phyloP scores from a whole-genome alignment of 2,888 invertebrate genomes.

The Caenorhabditis plicata region DNA sequence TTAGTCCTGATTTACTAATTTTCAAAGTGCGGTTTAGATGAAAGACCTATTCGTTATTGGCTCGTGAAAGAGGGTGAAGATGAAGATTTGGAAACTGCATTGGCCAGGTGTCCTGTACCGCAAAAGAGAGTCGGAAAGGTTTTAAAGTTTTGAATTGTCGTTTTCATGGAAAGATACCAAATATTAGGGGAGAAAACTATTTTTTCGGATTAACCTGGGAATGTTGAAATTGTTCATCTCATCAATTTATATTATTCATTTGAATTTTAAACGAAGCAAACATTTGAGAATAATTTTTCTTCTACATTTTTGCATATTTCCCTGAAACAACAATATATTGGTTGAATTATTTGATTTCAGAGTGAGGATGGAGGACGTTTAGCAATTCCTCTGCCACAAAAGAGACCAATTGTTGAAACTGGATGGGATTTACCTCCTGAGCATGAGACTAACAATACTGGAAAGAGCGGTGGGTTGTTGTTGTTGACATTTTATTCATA shows the following conservation, averaged over 20 bases:
- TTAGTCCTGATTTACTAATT: conserved; percentile 6
- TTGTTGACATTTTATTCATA: background rate
- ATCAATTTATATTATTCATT: too few species aligned
- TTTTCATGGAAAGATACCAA: too few species aligned
- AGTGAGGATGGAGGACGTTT: conserved; percentile 32
- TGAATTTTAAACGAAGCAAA: background rate
- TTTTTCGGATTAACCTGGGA: too few species aligned
- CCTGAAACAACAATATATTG: too few species aligned
- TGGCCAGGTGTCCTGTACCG: conserved; percentile 49
- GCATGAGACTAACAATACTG: conserved; percentile 52
- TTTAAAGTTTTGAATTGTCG: background rate
- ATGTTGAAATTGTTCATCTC: too few species aligned
- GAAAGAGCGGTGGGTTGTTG: conserved; percentile 25
- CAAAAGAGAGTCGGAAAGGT: conserved; percentile 32
- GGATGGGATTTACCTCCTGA: conserved; percentile 56
- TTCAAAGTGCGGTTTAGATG: too few species aligned
- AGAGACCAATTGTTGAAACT: conserved; percentile 46
- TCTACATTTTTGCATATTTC: too few species aligned
- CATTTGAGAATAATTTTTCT: background rate
- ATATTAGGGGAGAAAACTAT: too few species aligned
- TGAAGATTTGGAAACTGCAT: conserved; percentile 45
- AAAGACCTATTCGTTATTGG: conserved; percentile 42
- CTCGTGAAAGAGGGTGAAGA: conserved; percentile 48
- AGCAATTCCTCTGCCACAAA: conserved; percentile 38
- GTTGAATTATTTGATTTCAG: too few species aligned